Base-by-base conservation (phyloP, 2,797 vertebrate species). In the Cheirogaleus major region DNA sequence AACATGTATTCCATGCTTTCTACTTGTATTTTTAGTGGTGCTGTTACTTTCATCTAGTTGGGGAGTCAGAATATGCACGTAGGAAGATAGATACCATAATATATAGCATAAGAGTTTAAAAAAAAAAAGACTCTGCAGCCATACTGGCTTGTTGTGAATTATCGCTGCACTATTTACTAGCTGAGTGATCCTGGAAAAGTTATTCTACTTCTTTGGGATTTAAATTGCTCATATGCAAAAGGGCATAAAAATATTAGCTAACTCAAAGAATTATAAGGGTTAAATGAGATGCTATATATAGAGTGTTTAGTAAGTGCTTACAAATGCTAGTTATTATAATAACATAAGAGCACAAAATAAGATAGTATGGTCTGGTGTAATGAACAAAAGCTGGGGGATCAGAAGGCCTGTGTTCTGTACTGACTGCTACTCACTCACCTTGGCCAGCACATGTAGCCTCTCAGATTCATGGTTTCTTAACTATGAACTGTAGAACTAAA, bases 401-500 rank as follows among this genome's bases (percentile, higher is more conserved):
- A 69, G 61, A 78, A 73, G 20, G 55, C 35, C 8, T 85, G 35
- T 12, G 1, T 76, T 95, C 23, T 88, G 35, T 45, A 13, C 25
- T 45, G 57, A 81, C 13, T 76, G 35, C 25, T 32, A 82, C 23
- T 96, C 17, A 63, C 0, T 76, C 45, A 89, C 14, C n/a, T 87
- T 76, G 78, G 25, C 12, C 32, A 76, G 61, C 72, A 30, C 65
- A 80, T 41, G 63, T 45, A 69, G 38, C 11, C 43, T 84, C 43
- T 94, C 50, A 67, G 35, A 93, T 61, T 89, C 38, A 91, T 95
- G 59, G 6, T 63, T 96, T 94, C 27, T 11, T 96, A 92, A 92
- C 41, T 93, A 27, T 95, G n/a, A 97, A 87, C 7, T 69, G 1
- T 83, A 84, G 88, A 95, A 80, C 41, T 89, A 91, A 95, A 78